Conservation (phyloP, 2,888 invertebrate species). For the Pseudococcus viburni region DNA sequence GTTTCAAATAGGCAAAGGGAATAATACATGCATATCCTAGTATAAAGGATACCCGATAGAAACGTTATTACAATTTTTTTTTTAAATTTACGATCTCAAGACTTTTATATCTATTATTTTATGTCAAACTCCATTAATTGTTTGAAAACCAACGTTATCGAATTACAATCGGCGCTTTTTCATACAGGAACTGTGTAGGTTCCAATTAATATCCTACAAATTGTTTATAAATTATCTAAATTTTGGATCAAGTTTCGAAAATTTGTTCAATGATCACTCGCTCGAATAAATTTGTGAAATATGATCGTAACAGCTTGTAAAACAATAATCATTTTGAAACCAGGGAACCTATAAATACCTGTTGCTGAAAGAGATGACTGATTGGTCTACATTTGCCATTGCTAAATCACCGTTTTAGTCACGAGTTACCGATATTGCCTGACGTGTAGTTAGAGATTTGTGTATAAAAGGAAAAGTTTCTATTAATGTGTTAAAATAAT, state of each 20-base stretch:
- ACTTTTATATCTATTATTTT: background rate
- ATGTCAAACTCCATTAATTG: background rate
- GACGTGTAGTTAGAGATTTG: slow-evolving; percentile 42
- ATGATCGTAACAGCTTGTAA: background rate
- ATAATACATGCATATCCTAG: background rate
- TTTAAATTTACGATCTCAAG: slow-evolving; percentile 6
- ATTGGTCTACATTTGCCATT: slow-evolving; percentile 61
- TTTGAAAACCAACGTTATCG: background rate
- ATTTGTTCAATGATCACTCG: background rate
- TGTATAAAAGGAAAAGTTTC: slow-evolving; percentile 46
- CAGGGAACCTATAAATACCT: background rate
- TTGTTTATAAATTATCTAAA: too few relatives aligned
- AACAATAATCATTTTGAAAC: background rate
- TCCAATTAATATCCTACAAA: background rate
- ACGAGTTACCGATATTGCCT: slow-evolving; percentile 65
- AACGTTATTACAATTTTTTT: background rate
- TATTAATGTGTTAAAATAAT: slow-evolving; percentile 38
- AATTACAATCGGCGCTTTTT: slow-evolving; percentile 51
- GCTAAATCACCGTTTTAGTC: slow-evolving; percentile 66
- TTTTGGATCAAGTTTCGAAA: background rate
- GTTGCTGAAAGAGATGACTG: slow-evolving; percentile 34
- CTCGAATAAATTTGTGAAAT: background rate
- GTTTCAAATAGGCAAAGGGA: background rate
- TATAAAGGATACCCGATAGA: background rate
- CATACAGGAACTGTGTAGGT: background rate